A percentile compares a stretch with the other conserved stretches of the same genome.
These are phyloP conservation scores for Agriotes lineatus DNA, from an alignment of 2,888 invertebrate species.

Conservation along the genomic window DNA sequence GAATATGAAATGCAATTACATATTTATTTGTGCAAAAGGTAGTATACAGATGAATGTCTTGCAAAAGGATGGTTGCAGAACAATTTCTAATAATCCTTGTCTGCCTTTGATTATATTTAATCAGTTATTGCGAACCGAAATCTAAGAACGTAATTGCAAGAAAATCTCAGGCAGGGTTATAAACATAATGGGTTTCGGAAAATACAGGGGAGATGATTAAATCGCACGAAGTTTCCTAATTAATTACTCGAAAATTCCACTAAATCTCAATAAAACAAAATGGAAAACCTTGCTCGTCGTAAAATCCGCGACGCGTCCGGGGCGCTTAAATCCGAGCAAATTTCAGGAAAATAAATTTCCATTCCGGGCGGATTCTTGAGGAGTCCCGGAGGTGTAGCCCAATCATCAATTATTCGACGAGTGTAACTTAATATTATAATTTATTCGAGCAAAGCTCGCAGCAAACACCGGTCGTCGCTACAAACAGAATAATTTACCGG, in stretches of 20 bases:
- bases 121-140: too few relatives aligned
- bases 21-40: too few relatives aligned
- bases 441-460: not conserved
- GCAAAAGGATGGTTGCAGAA: too few relatives aligned
- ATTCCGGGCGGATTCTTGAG: too few relatives aligned
- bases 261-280: not conserved
- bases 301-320: too few relatives aligned
- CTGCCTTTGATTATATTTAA: too few relatives aligned
- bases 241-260: not conserved
- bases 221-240: not conserved
- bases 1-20: too few relatives aligned
- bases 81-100: too few relatives aligned
- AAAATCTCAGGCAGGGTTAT: not conserved
- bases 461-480: slow-evolving; percentile 3
- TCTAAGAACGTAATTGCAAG: not conserved
- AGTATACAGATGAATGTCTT: too few relatives aligned
- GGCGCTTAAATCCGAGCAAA: too few relatives aligned
- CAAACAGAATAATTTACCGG: slow-evolving; percentile 11
- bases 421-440: slow-evolving; percentile 4
- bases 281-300: not conserved
- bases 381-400: too few relatives aligned
- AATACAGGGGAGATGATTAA: not conserved
- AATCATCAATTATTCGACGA: not conserved
- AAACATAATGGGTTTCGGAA: not conserved
- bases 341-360: too few relatives aligned